Conservation (phyloP, 2,888 invertebrate genomes). For the Drosophila bunnanda region DNA sequence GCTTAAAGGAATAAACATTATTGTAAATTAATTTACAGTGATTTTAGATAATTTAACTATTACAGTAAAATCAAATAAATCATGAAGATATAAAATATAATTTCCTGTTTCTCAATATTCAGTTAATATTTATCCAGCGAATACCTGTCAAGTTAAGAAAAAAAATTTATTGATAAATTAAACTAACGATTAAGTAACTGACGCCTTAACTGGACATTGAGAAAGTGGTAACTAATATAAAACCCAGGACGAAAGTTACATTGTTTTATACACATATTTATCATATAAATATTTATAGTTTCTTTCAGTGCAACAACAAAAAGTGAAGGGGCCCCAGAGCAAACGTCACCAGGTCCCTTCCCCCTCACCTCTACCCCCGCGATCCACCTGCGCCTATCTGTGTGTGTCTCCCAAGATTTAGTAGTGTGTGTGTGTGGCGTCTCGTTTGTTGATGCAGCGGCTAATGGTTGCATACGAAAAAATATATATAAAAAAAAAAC, state of each 20-base stretch:
- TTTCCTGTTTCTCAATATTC: neutral
- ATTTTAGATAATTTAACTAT: too few relatives aligned
- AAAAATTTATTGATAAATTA: neutral
- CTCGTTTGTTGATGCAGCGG: slow-evolving; percentile 47
- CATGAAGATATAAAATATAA: neutral
- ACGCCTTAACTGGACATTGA: neutral
- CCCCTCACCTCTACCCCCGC: slow-evolving; percentile 13
- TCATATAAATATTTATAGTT: neutral
- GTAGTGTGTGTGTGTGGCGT: slow-evolving; percentile 32
- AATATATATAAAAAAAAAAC: slow-evolving; percentile 9
- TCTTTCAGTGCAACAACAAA: slow-evolving; percentile 48
- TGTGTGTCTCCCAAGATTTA: slow-evolving; percentile 33
- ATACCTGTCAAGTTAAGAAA: neutral
- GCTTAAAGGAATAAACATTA: neutral
- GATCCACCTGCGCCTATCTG: slow-evolving; percentile 31
- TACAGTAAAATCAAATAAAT: too few relatives aligned
- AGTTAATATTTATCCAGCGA: neutral
- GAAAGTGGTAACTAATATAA: neutral
- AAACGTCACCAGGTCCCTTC: slow-evolving; percentile 51
- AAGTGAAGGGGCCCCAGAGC: slow-evolving; percentile 71
- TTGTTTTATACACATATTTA: accelerated
- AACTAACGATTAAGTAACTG: neutral
- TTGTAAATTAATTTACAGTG: too few relatives aligned
- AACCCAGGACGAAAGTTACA: too few relatives aligned
- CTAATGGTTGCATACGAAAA: slow-evolving; percentile 48